Percentiles rank a stretch among this genome's conserved stretches.
Evolutionary conservation across 2,888 invertebrate genomes (phyloP).

Genomic region (Epistrophella euchroma): DNA sequence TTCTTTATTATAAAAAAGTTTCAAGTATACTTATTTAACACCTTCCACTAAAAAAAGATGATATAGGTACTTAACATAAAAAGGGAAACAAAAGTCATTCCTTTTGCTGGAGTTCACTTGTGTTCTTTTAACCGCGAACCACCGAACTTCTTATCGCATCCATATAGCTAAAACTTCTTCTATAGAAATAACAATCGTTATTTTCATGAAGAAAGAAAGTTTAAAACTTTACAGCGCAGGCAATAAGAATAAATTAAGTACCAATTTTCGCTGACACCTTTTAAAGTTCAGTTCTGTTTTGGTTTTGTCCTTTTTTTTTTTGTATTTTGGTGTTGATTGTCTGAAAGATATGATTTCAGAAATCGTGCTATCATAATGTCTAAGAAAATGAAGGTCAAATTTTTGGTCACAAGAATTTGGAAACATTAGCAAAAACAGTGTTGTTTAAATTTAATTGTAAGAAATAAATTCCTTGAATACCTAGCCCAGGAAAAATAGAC

Average conservation of each 20-base stretch:
- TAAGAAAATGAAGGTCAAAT: conserved; percentile 32
- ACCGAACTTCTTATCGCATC: conserved; percentile 42
- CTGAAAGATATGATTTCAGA: background rate
- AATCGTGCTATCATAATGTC: conserved; percentile 32
- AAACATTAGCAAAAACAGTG: background rate
- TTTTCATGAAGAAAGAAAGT: conserved; percentile 18
- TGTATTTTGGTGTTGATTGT: conserved; percentile 10
- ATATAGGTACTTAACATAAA: conserved; percentile 26
- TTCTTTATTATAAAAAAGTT: conserved; percentile 4
- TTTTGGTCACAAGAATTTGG: background rate
- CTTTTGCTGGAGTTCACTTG: conserved; percentile 10
- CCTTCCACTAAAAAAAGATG: conserved; percentile 39
- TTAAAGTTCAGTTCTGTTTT: conserved; percentile 17
- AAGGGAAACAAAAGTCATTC: conserved; percentile 54
- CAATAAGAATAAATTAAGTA: conserved; percentile 68
- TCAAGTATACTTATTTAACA: conserved; percentile 26
- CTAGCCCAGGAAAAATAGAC: no score
- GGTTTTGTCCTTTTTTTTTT: conserved; percentile 11
- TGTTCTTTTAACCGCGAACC: conserved; percentile 26
- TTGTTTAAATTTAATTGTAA: background rate
- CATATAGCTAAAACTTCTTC: conserved; percentile 10
- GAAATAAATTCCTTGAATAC: background rate
- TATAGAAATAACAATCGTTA: conserved; percentile 47
- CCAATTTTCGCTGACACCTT: conserved; percentile 54
- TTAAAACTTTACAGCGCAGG: conserved; percentile 29